These are phyloP conservation scores for Ondatra zibethicus DNA, from an alignment of 2,113 vertebrate species.

Conservation along the genomic window DNA sequence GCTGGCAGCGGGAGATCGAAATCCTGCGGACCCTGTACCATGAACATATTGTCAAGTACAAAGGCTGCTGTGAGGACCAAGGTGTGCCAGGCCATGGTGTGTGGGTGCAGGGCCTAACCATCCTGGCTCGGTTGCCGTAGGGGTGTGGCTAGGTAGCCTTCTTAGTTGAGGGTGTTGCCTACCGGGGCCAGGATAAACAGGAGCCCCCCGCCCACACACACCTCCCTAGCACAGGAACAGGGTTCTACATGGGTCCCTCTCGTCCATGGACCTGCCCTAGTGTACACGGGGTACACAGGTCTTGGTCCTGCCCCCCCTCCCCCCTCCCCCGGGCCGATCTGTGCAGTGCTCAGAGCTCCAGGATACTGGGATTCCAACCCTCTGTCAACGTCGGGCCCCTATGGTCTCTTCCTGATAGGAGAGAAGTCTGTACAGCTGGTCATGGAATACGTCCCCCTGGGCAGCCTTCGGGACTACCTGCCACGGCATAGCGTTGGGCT, in stretches of 20 bases:
- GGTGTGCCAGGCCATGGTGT: constrained; percentile 81
- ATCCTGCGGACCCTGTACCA: constrained; percentile 94
- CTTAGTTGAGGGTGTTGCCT: neutral
- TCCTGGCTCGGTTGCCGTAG: rapidly evolving
- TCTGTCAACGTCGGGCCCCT: neutral
- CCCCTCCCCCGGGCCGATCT: neutral
- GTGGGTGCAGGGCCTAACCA: neutral
- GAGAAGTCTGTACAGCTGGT: constrained; percentile 94
- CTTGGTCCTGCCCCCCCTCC: neutral
- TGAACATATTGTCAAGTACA: constrained; percentile 96
- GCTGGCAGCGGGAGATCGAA: constrained; percentile 94
- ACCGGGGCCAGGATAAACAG: neutral
- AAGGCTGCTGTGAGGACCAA: constrained; percentile 93
- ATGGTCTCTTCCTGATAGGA: constrained; percentile 80
- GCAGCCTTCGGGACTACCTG: constrained; percentile 94
- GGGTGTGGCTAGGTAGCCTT: neutral
- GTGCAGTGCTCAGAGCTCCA: neutral
- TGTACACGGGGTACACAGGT: neutral
- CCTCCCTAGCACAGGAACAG: rapidly evolving
- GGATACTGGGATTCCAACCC: neutral
- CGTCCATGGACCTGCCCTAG: neutral
- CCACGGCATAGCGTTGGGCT: constrained; percentile 87
- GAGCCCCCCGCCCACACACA: rapidly evolving
- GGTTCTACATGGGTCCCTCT: neutral
- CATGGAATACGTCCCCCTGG: constrained; percentile 96